Percentiles rank a stretch among this genome's conserved stretches.
Conservation (phyloP, 2,888 invertebrate species). For the Desoria tigrina region DNA sequence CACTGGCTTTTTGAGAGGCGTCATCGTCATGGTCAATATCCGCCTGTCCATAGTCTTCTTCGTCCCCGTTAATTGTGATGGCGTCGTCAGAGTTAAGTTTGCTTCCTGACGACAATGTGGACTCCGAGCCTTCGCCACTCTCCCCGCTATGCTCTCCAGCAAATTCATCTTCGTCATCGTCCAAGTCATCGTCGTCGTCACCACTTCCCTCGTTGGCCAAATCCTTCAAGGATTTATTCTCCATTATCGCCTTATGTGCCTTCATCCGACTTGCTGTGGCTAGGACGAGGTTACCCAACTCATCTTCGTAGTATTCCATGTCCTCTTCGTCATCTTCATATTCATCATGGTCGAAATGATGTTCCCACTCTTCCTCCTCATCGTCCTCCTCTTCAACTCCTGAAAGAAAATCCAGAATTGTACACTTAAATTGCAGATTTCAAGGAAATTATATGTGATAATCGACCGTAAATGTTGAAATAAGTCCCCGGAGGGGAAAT, state of each 20-base stretch:
- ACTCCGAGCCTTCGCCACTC: no score
- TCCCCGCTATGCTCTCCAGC: no score
- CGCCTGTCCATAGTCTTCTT: no score
- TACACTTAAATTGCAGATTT: not conserved
- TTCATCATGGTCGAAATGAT: constrained; percentile 5
- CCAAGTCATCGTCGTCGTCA: not conserved
- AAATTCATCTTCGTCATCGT: not conserved
- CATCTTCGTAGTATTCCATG: constrained; percentile 39
- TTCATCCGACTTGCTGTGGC: constrained; percentile 35
- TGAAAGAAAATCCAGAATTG: no score
- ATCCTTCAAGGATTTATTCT: constrained; percentile 25
- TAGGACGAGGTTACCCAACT: constrained; percentile 35
- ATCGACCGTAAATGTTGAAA: no score
- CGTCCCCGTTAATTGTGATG: no score
- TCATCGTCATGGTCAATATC: no score
- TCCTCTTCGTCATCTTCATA: constrained; percentile 31
- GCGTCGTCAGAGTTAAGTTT: no score
- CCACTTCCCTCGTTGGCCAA: not conserved
- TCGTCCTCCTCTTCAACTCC: constrained; percentile 21
- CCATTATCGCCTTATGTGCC: constrained; percentile 36
- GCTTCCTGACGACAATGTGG: no score
- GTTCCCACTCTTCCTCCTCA: constrained; percentile 2
- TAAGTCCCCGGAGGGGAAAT: no score
- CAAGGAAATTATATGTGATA: not conserved
- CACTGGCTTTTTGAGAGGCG: no score